phyloP scores from a whole-genome alignment of 2,888 invertebrate species.

The Erannis defoliaria region DNA sequence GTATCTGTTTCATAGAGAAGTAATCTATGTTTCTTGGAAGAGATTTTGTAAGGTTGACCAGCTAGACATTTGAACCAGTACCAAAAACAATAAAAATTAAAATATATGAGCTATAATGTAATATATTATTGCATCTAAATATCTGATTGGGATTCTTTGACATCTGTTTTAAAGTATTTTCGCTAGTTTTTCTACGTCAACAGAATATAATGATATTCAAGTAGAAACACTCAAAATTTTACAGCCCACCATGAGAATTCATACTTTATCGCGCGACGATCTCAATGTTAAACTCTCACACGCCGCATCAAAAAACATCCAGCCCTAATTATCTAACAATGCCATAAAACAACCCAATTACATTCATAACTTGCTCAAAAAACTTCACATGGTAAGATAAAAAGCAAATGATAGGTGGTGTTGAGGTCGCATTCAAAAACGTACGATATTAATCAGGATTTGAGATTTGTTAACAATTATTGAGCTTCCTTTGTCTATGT shows the following conservation, averaged over 20 bases:
- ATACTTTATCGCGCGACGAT: constrained; percentile 15
- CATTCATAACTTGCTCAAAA: constrained; percentile 23
- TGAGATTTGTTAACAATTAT: constrained; percentile 29
- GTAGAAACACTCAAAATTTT: constrained; percentile 19
- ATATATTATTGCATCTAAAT: too few relatives aligned
- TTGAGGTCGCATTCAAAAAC: constrained; percentile 30
- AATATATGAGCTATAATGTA: too few relatives aligned
- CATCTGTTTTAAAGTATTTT: background rate
- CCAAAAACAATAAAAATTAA: background rate
- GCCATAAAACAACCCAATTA: constrained; percentile 37
- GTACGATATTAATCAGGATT: constrained; percentile 23
- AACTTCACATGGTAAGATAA: constrained; percentile 25
- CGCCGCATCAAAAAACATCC: constrained; percentile 28
- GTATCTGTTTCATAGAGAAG: background rate
- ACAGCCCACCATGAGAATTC: constrained; percentile 20
- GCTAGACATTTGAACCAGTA: background rate
- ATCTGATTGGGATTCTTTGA: too few relatives aligned
- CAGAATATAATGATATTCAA: constrained; percentile 7
- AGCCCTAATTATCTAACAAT: constrained; percentile 33
- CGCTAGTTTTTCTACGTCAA: background rate
- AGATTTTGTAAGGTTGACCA: background rate
- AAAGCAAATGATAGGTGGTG: constrained; percentile 37
- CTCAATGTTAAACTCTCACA: constrained; percentile 24
- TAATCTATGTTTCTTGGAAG: background rate
- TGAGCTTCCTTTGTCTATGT: constrained; percentile 21